These are phyloP conservation scores for Ochotona curzoniae DNA, from an alignment of 2,113 vertebrate genomes.

Conservation along the genomic window DNA sequence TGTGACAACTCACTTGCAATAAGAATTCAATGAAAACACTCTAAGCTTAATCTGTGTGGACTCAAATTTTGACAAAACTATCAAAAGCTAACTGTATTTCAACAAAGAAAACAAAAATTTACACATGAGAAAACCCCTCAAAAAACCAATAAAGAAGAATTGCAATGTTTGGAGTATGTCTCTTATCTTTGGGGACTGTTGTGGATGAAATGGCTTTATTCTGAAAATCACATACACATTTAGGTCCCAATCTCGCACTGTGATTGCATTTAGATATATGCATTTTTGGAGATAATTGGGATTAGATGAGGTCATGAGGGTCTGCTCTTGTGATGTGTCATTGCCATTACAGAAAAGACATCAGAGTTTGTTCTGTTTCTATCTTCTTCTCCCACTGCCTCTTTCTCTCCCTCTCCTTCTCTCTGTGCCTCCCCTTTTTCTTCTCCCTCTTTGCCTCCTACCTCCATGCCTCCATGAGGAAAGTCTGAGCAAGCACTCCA, in stretches of 20 bases:
- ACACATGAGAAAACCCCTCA: slow-evolving; percentile 3
- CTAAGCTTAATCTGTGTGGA: neutral
- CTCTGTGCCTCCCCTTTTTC: neutral
- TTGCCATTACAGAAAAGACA: neutral
- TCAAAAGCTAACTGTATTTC: slow-evolving; percentile 22
- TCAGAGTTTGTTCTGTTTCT: neutral
- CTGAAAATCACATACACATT: neutral
- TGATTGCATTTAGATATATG: neutral
- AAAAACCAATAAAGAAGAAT: neutral
- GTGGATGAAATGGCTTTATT: neutral
- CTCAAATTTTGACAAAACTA: slow-evolving; percentile 44
- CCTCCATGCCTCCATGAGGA: no score
- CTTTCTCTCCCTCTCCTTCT: neutral
- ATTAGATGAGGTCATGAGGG: neutral
- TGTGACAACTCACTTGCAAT: neutral
- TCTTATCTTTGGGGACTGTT: neutral
- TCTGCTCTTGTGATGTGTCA: neutral
- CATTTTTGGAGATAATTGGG: neutral
- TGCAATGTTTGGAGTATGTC: neutral
- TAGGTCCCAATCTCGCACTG: neutral
- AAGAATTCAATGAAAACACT: slow-evolving; percentile 48
- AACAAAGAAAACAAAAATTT: slow-evolving; percentile 44
- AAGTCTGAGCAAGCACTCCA: neutral
- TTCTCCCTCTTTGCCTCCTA: neutral
- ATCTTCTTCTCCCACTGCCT: accelerated